These are phyloP conservation scores for Tricholaema leucomelas DNA, from an alignment of 2,113 vertebrate genomes.

Conservation along the genomic window DNA sequence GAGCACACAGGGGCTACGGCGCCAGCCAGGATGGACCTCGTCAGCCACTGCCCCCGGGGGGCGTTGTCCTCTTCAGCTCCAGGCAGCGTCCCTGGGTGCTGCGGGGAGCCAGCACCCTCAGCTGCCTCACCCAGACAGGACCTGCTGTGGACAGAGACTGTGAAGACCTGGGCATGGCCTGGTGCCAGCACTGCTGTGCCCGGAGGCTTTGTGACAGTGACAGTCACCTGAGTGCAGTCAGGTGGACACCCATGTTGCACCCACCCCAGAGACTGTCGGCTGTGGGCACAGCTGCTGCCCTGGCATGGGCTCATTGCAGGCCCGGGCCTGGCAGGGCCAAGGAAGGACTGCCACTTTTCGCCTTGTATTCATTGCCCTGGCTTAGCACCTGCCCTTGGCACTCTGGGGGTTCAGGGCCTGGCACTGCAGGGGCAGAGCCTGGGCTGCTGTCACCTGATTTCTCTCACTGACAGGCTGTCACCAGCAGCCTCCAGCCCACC, in stretches of 20 bases:
- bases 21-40: not conserved
- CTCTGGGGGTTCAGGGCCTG: accelerated
- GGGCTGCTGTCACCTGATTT: not conserved
- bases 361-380: not conserved
- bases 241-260: not conserved
- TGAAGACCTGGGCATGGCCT: not conserved
- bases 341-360: not conserved
- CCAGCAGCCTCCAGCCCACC: not conserved
- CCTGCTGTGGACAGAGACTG: not conserved
- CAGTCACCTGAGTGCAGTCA: too few relatives aligned
- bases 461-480: not conserved
- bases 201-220: accelerated
- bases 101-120: accelerated
- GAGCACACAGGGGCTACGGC: not conserved
- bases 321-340: too few relatives aligned
- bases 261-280: not conserved
- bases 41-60: accelerated
- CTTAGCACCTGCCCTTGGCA: not conserved
- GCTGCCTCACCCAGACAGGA: not conserved
- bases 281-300: accelerated
- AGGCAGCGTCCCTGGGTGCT: accelerated
- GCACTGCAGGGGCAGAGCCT: not conserved
- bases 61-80: not conserved
- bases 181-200: not conserved
- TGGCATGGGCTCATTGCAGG: too few relatives aligned